Evolutionary conservation across 2,113 vertebrate species (phyloP), one percentile per base, ranked within the genome.

Genomic region (Jaculus jaculus): DNA sequence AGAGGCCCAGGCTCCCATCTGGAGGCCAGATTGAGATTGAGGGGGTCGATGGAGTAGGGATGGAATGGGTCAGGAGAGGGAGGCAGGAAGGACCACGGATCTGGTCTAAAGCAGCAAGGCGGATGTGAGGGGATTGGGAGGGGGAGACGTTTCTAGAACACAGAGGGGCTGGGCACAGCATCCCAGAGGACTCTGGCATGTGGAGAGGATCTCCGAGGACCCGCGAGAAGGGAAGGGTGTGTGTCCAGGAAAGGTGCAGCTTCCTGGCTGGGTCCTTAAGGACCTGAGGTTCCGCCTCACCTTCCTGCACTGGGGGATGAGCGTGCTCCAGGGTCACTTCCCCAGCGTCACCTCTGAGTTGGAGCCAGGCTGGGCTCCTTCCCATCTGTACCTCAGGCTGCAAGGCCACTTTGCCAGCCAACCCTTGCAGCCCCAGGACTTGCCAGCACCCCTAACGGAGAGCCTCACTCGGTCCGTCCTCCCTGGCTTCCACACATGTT

Each of bases 11-110:
- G 92, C 74, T 91, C 90, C 95, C 97, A 97, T 97, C 96, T 97
- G 97, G 96, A 97, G 87, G 83, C 97, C 97, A 97, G 95, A 97
- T 96, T 97, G 96, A 91, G 88, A 97, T 96, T 97, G 96, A 91
- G 83, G 69, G 87, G 79, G 34, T 87, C 16, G 5, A 32, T 7
- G 10, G 69, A 79, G 81, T 51, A 81, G 84, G 81, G 95, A 92
- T 93, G 86, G 74, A 96, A 79, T 71, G 8, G 95, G 87, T 95
- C 82, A 77, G 93, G 78, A 81, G 39, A 11, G 74, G 73, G 82
- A 94, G 87, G 84, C 54, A 34, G 89, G 89, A 88, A 90, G 84
- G 83, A 93, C 37, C 0, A 1, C 21, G 79, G 63, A 72, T 69
- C 63, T 81, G 82, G 74, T 37, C 63, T 39, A 69, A 87, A 83